Evolutionary conservation across 2,113 vertebrate species (phyloP), one percentile per base, ranked within the genome.

Genomic region (Phrynosoma platyrhinos): DNA sequence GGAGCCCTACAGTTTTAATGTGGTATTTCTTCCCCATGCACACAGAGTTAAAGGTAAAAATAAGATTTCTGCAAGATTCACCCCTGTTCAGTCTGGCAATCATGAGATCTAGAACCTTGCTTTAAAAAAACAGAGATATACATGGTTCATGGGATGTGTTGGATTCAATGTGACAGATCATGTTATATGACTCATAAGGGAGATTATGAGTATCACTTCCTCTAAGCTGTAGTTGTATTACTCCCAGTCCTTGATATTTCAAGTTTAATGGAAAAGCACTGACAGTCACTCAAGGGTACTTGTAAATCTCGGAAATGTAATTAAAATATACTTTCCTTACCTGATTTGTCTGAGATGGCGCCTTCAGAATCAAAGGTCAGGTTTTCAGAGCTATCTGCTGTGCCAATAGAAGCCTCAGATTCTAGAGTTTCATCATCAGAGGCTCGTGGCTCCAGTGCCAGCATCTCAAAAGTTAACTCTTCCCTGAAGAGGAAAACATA

Each of bases 351-450:
- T 0, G 97, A 98, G 87, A 96, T n/a, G 52, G 97, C 96, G 92
- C 97, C 98, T 94, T 99, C 98, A 0, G 97, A 98, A 86, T 99
- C 98, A 52, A 98, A 92, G 52, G 98, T 98, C 80, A 99, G 91
- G 96, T 99, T 99, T 93, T 99, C 99, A 0, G 98, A 98, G 96
- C 98, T 99, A 95, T 99, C 98, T 0, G 98, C 98, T 0, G 99
- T 99, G 77, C 99, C 98, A 0, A 99, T 98, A 53, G 99, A 99
- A 12, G 98, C 98, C 95, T 99, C 99, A 0, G 99, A 99, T 94
- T 99, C 99, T 0, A 99, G 97, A 1, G 98, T 99, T 96, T 99
- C 98, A 0, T 99, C 99, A 14, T 99, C 98, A 0, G 99, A 99
- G 16, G 98, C 98, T 0, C 98, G 97, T 0, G 98, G 98, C 95